Base-by-base conservation (phyloP, 2,113 vertebrate species). In the Zosterops japonicus region DNA sequence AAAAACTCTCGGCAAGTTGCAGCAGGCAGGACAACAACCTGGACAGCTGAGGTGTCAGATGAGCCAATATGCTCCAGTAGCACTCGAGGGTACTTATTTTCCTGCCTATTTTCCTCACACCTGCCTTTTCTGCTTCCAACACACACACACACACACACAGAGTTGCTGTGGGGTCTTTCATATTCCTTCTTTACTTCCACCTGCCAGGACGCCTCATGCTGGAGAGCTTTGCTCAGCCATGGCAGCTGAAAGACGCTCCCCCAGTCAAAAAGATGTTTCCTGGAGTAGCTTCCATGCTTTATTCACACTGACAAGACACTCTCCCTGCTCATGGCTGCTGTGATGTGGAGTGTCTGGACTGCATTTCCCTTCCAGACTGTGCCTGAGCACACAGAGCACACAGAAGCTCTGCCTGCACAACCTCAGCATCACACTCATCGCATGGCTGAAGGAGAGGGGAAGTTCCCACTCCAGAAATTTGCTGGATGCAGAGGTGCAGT, bases 381-480 rank as follows among this genome's bases (percentile, higher is more conserved):
- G 60, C 29, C 25, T 5, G 9, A 70, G 77, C 27, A 53, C 76
- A 71, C 39, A 39, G 39, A 39, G 39, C 39, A 39, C 39, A 39
- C 39, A 39, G 39, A 39, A 39, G 39, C 39, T 39, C 39, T 39
- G 39, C 39, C 0, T 3, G 35, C 50, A 13, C 1, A 3, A 28
- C 76, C 24, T 31, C 0, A 0, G 33, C 49, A 57, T 9, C 61
- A 59, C 31, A 61, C 29, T 59, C 36, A 14, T 3, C 0, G 1
- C 2, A 9, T 3, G 17, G 46, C 25, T 69, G 36, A 25, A 39
- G 25, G 27, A 27, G 24, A 53, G 22, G 31, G 59, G 13, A 22
- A 57, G 14, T 4, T 92, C 25, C 65, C 33, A 5, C 35, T 59
- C 56, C 80, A 76, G 80, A 68, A 33, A 44, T 2, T 22, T 13